Evolutionary conservation across 2,113 vertebrate genomes (phyloP), one percentile per base, ranked within the genome.

Genomic region (Indicator indicator): DNA sequence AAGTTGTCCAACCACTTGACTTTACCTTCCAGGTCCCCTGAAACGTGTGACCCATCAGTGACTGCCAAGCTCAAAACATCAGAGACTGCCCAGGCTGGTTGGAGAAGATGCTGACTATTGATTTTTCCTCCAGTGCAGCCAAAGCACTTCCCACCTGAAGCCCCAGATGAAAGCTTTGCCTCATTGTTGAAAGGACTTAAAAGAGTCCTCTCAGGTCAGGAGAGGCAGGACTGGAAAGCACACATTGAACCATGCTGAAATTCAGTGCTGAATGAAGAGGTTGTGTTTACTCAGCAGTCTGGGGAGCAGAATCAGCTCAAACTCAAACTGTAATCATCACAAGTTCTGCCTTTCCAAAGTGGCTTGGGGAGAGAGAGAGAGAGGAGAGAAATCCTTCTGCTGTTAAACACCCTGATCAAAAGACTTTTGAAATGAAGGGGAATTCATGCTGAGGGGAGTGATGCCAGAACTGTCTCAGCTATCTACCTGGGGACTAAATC

Each of bases 1-100:
- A 98, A 99, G 96, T 98, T 99, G 88, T 99, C 98, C 95, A 99
- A 82, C 98, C 98, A 99, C 89, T 99, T 99, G 64, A 99, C 99
- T 97, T 99, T 99, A 52, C 99, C 98, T 97, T 99, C 99, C 82
- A 99, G 98, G 95, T 99, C 98, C 90, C 98, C 99, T 99, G 89
- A 78, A 97, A 93, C 85, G 83, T 24, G 86, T 94, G 64, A 91
- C 64, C 90, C 24, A 70, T 11, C 21, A 26, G 50, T 81, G 68
- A 68, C 24, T 56, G 52, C 76, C 64, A 75, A 75, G 50, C 27
- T 20, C 18, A 18, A 19, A 18, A 48, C 46, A 19, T 19, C 46
- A 48, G 7, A 18, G 46, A 48, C 42, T 79, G 56, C 16, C 42
- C 71, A 87, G 86, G 23, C 14, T 80, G 8, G 73, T 86, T 92